Evolutionary conservation across 1,140 invertebrate species (phyloP).

Genomic region (Saxidomus purpurata): DNA sequence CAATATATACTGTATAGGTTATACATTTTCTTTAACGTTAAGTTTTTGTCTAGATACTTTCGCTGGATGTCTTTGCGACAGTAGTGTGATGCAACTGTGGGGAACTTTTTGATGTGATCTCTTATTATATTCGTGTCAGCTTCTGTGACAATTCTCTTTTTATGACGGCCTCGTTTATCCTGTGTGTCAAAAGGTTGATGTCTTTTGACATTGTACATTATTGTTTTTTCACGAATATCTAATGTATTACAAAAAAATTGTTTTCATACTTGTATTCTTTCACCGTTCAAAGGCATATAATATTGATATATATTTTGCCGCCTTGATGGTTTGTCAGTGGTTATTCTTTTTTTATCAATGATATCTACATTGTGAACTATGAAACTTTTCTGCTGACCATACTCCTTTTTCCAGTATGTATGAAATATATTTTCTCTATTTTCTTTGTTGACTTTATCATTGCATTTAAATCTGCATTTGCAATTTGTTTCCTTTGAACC

Average conservation of each 20-base stretch:
- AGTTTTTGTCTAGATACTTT: background rate
- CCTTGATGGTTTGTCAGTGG: background rate
- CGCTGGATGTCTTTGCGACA: slow-evolving; percentile 32
- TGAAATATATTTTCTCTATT: background rate
- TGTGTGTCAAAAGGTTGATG: background rate
- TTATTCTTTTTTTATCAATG: background rate
- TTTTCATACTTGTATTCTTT: background rate
- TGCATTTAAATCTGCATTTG: background rate
- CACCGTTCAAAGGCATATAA: background rate
- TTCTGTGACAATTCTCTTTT: background rate
- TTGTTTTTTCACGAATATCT: background rate
- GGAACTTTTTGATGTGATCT: slow-evolving; percentile 28
- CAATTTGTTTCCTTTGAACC: background rate
- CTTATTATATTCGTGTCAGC: background rate
- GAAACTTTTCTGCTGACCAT: background rate
- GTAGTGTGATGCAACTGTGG: slow-evolving; percentile 23
- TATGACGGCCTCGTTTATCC: background rate
- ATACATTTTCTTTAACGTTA: slow-evolving; percentile 33
- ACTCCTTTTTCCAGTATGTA: background rate
- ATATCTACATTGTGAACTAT: background rate
- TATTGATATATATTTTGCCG: background rate
- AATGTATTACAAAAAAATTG: background rate
- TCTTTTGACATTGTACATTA: background rate
- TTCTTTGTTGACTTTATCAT: background rate
- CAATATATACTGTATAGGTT: background rate